Evolutionary conservation across 2,113 vertebrate genomes (phyloP).

Genomic region (Odobenus rosmarus): DNA sequence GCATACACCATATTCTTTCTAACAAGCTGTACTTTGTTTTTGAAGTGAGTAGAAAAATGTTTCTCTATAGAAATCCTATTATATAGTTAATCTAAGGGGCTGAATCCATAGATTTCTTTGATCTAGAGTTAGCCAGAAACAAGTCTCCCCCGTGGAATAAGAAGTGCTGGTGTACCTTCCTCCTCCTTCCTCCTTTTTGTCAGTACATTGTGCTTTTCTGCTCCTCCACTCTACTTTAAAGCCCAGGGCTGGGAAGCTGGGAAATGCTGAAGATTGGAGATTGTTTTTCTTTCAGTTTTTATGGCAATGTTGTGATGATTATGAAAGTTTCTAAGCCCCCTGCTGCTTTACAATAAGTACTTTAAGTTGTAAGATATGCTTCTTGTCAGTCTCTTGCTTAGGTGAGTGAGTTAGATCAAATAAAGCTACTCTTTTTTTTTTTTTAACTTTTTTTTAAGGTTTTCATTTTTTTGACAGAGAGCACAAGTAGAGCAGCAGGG

Average conservation of each 20-base stretch:
- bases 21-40: not conserved
- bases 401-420: slow-evolving; percentile 3
- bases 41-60: not conserved
- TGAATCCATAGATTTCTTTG: not conserved
- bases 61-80: not conserved
- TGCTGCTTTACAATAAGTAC: not conserved
- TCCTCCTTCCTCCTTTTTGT: not conserved
- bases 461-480: too few relatives aligned
- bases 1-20: not conserved
- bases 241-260: not conserved
- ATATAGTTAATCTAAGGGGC: not conserved
- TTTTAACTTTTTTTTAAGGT: too few relatives aligned
- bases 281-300: not conserved
- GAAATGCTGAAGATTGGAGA: not conserved
- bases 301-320: not conserved
- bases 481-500: too few relatives aligned
- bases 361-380: not conserved
- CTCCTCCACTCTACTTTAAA: not conserved
- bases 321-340: not conserved
- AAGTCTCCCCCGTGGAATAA: not conserved
- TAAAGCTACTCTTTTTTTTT: not conserved
- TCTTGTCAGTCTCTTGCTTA: slow-evolving; percentile 41
- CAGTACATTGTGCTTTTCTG: not conserved
- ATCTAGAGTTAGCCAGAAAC: not conserved
- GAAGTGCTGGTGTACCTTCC: not conserved